Evolutionary conservation across 2,113 vertebrate species (phyloP).

Genomic region (Pelecanus crispus): DNA sequence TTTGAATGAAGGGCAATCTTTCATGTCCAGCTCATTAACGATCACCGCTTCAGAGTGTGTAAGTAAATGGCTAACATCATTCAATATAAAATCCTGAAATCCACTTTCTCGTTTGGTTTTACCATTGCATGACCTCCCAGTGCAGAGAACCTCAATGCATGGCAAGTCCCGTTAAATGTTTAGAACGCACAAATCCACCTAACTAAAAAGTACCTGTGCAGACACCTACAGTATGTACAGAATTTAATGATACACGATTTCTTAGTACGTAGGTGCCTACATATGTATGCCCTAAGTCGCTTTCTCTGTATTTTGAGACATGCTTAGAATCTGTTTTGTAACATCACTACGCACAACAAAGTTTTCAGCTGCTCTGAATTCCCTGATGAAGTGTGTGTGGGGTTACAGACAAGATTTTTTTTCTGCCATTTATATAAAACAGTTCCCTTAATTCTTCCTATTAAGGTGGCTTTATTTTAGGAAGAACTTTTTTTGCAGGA

Average conservation of each 20-base stretch:
- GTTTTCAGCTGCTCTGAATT: not conserved
- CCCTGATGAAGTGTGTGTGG: not conserved
- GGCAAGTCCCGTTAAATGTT: not conserved
- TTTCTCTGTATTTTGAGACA: not conserved
- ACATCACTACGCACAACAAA: not conserved
- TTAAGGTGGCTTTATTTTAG: not conserved
- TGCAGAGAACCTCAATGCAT: not conserved
- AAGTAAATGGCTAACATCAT: conserved; percentile 65
- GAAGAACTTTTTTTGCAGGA: not conserved
- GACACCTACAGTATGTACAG: not conserved
- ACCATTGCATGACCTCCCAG: not conserved
- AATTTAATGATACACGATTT: not conserved
- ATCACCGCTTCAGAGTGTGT: conserved; percentile 89
- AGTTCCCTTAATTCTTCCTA: not conserved
- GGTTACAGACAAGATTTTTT: not conserved
- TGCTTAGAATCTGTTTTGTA: not conserved
- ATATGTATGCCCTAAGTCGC: not conserved
- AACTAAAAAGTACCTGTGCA: not conserved
- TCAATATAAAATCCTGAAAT: not conserved
- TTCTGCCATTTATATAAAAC: not conserved
- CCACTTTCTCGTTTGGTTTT: not conserved
- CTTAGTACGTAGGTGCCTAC: not conserved
- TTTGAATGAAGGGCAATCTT: conserved; percentile 83
- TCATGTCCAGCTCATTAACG: conserved; percentile 78
- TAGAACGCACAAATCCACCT: not conserved